A percentile compares a stretch with the other conserved stretches of the same genome.
Conservation (phyloP, 1,140 invertebrate species). For the Drosophila hydei region DNA sequence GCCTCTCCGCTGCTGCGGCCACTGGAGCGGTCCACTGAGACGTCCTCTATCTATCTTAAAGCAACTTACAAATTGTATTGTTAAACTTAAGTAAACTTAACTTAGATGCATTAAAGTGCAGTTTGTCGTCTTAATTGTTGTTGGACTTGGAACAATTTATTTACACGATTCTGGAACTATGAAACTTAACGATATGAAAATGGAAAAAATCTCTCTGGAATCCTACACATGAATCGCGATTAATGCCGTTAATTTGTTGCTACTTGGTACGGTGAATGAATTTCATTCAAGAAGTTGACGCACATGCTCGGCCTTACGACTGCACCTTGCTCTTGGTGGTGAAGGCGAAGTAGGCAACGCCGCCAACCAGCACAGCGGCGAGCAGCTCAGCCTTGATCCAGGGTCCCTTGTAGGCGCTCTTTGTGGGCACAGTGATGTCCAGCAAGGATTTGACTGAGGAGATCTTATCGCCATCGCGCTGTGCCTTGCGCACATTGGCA, state of each 20-base stretch:
- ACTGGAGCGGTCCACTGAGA: constrained; percentile 30
- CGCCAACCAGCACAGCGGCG: constrained; percentile 90
- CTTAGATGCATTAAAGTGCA: constrained; percentile 26
- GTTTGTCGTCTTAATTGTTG: constrained; percentile 3
- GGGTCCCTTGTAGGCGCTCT: constrained; percentile 95
- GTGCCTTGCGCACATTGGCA: constrained; percentile 90
- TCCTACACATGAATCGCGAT: constrained; percentile 7
- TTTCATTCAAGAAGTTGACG: constrained; percentile 72
- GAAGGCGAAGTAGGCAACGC: constrained; percentile 94
- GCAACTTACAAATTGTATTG: constrained; percentile 28
- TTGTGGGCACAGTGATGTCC: constrained; percentile 91
- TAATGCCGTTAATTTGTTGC: constrained; percentile 55
- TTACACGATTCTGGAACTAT: constrained; percentile 30
- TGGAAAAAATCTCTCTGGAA: constrained; percentile 32
- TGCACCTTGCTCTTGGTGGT: constrained; percentile 91
- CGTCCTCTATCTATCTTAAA: background rate
- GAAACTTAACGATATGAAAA: constrained; percentile 20
- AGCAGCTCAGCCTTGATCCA: constrained; percentile 96
- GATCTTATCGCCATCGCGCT: constrained; percentile 88
- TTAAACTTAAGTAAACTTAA: constrained; percentile 21
- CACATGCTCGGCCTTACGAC: constrained; percentile 41
- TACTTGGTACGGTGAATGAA: constrained; percentile 77
- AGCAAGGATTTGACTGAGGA: constrained; percentile 89
- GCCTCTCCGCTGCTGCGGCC: background rate
- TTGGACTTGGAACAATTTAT: constrained; percentile 30